These are phyloP conservation scores for Osmoderma eremita DNA, from an alignment of 2,888 invertebrate species.

Conservation along the genomic window DNA sequence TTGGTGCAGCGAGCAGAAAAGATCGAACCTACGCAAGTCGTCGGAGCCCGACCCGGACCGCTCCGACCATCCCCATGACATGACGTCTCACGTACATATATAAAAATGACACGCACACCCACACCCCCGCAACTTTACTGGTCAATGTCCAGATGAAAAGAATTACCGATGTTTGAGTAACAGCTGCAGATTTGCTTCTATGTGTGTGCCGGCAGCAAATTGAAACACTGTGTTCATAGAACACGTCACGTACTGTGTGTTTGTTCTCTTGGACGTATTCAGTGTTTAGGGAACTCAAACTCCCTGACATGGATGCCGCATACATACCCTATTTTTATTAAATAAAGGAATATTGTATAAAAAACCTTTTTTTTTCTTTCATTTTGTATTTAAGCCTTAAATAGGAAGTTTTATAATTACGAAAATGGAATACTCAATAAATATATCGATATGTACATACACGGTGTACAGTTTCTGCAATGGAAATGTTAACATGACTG, in stretches of 20 bases:
- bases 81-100: slow-evolving; percentile 44
- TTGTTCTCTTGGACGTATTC: not conserved
- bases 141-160: slow-evolving; percentile 43
- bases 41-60: slow-evolving; percentile 37
- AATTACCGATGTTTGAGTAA: slow-evolving; percentile 36
- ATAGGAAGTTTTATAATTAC: too few relatives aligned
- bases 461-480: too few relatives aligned
- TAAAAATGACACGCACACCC: slow-evolving; percentile 45
- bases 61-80: slow-evolving; percentile 44
- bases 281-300: not conserved
- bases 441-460: too few relatives aligned
- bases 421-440: too few relatives aligned
- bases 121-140: slow-evolving; percentile 44
- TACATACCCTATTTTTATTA: not conserved
- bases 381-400: too few relatives aligned
- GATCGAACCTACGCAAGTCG: slow-evolving; percentile 46
- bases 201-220: slow-evolving; percentile 34
- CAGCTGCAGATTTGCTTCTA: slow-evolving; percentile 40
- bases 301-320: not conserved
- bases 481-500: too few relatives aligned
- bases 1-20: slow-evolving; percentile 32
- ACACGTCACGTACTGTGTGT: slow-evolving; percentile 40
- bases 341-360: too few relatives aligned
- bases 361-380: too few relatives aligned
- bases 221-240: slow-evolving; percentile 34